Evolutionary conservation across 2,797 vertebrate genomes (phyloP).

Genomic region (Scleropages formosus): DNA sequence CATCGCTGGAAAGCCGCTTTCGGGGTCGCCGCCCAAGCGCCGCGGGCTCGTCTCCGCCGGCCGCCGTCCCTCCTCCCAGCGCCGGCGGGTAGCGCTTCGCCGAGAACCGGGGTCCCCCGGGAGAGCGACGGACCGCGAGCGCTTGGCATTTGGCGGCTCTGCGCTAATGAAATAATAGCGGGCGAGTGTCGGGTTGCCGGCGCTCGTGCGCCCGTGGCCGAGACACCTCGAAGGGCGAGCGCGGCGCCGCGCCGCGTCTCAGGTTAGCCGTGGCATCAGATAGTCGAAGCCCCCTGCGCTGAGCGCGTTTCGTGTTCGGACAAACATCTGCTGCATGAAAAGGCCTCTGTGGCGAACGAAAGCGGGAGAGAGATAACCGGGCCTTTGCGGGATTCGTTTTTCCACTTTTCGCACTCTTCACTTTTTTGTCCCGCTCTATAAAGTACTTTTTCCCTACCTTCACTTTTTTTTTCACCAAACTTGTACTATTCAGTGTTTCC

Average conservation of each 20-base stretch:
- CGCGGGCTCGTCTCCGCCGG: not conserved
- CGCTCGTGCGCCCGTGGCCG: not conserved
- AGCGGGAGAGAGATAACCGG: not conserved
- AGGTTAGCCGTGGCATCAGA: not conserved
- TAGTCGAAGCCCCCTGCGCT: not conserved
- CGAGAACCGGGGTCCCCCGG: not conserved
- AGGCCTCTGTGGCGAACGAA: not conserved
- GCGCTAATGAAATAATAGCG: constrained; percentile 6
- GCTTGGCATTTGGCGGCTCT: not conserved
- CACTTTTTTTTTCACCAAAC: not conserved
- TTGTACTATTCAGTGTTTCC: not conserved
- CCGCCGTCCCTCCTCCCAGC: too few species aligned
- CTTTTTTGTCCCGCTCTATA: not conserved
- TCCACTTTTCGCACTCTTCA: not conserved
- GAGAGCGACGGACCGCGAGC: not conserved
- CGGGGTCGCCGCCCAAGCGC: not conserved
- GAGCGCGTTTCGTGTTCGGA: not conserved
- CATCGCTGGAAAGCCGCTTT: not conserved
- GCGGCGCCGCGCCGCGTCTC: not conserved
- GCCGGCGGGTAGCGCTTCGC: not conserved
- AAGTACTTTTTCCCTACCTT: not conserved
- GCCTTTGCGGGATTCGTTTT: not conserved
- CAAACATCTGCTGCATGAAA: constrained; percentile 8
- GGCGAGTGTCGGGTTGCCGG: not conserved
- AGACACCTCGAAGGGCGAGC: too few species aligned